These are phyloP conservation scores for Henricia sp. DNA, from an alignment of 53 echinoderm and acorn worm species.

Conservation along the genomic window DNA sequence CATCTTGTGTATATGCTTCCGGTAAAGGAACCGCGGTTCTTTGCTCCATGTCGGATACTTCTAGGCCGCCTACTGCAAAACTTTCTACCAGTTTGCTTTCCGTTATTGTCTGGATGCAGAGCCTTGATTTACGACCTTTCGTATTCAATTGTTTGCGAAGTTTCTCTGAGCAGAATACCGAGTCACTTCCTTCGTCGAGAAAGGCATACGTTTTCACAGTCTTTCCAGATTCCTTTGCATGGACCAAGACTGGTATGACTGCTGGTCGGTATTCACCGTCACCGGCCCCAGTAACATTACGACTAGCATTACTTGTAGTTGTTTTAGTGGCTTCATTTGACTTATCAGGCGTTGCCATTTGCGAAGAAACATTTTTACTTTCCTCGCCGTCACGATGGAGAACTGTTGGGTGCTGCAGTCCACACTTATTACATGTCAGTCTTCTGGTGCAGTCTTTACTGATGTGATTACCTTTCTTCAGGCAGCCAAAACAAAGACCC, in stretches of 20 bases:
- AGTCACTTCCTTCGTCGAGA: constrained; percentile 67
- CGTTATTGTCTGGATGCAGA: constrained; percentile 5
- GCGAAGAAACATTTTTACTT: background rate
- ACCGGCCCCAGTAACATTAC: constrained; percentile 12
- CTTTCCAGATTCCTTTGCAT: constrained; percentile 14
- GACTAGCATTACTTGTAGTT: constrained; percentile 20
- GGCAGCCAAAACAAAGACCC: constrained; percentile 53
- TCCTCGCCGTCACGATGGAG: constrained; percentile 10
- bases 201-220: constrained; percentile 69
- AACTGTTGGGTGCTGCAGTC: constrained; percentile 23
- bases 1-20: background rate
- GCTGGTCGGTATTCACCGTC: background rate
- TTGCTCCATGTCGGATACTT: background rate
- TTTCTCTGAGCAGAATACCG: constrained; percentile 46
- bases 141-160: constrained; percentile 43
- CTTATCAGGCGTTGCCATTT: background rate
- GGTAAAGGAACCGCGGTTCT: background rate
- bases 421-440: background rate
- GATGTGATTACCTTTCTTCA: constrained; percentile 19
- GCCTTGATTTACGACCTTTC: background rate
- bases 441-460: constrained; percentile 2
- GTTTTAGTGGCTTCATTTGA: constrained; percentile 1
- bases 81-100: background rate
- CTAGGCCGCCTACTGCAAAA: constrained; percentile 13
- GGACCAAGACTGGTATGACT: constrained; percentile 4